Conservation (phyloP, 2,113 vertebrate species). For the Romanogobio albipinnatus region DNA sequence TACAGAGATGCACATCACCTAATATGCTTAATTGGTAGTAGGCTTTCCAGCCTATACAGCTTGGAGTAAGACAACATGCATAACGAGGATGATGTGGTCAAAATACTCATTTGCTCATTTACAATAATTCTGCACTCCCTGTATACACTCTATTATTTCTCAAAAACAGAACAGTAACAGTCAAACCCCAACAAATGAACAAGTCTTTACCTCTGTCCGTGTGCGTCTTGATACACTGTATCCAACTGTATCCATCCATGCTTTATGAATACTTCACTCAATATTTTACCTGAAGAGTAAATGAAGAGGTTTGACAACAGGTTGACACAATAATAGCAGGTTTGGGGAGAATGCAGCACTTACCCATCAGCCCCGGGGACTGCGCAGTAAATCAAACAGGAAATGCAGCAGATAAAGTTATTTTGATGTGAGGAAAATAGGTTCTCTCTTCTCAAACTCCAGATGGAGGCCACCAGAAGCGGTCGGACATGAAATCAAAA, state of each 20-base stretch:
- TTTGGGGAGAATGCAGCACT: conserved; percentile 65
- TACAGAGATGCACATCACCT: no score
- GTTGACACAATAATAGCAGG: background rate
- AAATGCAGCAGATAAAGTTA: conserved; percentile 77
- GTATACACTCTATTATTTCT: background rate
- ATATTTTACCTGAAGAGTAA: background rate
- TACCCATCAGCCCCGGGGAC: conserved; percentile 72
- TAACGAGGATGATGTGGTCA: no score
- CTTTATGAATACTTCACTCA: background rate
- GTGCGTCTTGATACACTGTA: background rate
- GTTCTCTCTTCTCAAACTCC: background rate
- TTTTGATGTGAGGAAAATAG: conserved; percentile 66
- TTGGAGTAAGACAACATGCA: no score
- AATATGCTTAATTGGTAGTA: no score
- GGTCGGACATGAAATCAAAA: no score
- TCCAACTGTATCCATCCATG: no score
- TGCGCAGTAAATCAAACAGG: conserved; percentile 76
- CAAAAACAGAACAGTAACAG: no score
- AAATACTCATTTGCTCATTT: no score
- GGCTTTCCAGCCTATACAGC: no score
- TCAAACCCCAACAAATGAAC: no score
- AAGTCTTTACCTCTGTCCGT: no score
- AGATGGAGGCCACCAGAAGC: background rate
- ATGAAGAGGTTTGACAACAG: background rate
- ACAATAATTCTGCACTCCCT: no score